These are phyloP conservation scores for Machaerirhynchus nigripectus DNA, from an alignment of 2,113 vertebrate species.

Conservation along the genomic window DNA sequence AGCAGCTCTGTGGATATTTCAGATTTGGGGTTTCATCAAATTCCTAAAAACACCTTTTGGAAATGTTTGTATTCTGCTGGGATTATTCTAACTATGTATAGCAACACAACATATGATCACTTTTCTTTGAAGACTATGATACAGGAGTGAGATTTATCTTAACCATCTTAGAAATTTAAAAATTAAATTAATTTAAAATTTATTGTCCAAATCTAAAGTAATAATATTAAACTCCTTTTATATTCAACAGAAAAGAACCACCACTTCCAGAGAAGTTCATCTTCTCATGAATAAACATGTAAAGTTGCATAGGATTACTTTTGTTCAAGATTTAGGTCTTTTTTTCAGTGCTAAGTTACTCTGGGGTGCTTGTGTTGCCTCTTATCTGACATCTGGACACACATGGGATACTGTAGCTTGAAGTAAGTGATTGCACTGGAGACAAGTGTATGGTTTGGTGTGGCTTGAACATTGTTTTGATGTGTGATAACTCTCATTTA, in stretches of 20 bases:
- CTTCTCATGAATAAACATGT: not conserved
- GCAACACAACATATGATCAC: not conserved
- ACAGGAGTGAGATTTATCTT: not conserved
- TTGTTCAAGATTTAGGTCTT: not conserved
- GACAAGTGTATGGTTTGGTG: not conserved
- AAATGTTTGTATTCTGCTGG: not conserved
- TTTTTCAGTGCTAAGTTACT: not conserved
- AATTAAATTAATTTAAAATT: not conserved
- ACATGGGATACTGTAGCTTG: not conserved
- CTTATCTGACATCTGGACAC: not conserved
- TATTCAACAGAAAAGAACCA: not conserved
- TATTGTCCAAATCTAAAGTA: not conserved
- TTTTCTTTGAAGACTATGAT: not conserved
- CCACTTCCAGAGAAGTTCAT: not conserved
- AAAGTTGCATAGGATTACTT: not conserved
- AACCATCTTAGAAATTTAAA: not conserved
- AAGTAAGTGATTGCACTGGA: not conserved
- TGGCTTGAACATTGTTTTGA: not conserved
- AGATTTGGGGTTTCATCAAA: not conserved
- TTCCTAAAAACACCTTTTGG: slow-evolving; percentile 19
- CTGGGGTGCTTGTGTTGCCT: not conserved
- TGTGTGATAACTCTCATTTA: not conserved
- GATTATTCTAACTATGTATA: not conserved
- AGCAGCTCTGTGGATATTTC: not conserved
- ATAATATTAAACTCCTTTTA: not conserved